Evolutionary conservation across 2,888 invertebrate genomes (phyloP), one percentile per base, ranked within the genome.

Genomic region (Pyrochroa serraticornis): DNA sequence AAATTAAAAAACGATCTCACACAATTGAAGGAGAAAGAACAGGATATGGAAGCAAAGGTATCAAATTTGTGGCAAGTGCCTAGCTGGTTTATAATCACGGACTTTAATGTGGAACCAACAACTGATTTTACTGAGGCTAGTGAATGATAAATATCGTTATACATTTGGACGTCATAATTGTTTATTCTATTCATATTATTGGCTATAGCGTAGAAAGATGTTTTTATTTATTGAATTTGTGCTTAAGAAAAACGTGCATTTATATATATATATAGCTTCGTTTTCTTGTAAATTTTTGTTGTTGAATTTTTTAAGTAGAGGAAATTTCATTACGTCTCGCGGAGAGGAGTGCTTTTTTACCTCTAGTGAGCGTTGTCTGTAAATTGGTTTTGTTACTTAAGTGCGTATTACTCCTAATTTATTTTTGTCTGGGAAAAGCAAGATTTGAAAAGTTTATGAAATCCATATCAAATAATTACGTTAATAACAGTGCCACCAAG

Each of bases 21-120:
- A 6, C 41, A 58, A 9, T 59, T 77, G 43, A 75, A 76, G 55
- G 74, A 76, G 32, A 63, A 71, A 3, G 79, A 79, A 54, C 72
- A 68, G 53, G 70, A 70, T 13, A 71, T 78, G 62, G 78, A 79
- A 57, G 65, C 55, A 30, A 68, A 68, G 41, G 72, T 78, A 13
- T 74, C 72, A 50, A 70, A 75, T 52, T 68, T 80, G 48, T 79
- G 78, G 79, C 77, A 78, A 60, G 75, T 77, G 38, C 79, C 79
- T 32, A 79, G 78, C 65, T 75, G 75, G 68, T 79, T 78, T 65
- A 72, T 79, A 59, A 75, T 75, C 12, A 73, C 70, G 9, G 71
- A 71, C 51, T 60, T 67, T 13, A 65, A 62, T 57, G 58, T 60
- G 6, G 69, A 68, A 51, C 58, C 66, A 3, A 45, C 64, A 30